phyloP scores from a whole-genome alignment of 2,888 invertebrate genomes.

The Tyria jacobaeae region DNA sequence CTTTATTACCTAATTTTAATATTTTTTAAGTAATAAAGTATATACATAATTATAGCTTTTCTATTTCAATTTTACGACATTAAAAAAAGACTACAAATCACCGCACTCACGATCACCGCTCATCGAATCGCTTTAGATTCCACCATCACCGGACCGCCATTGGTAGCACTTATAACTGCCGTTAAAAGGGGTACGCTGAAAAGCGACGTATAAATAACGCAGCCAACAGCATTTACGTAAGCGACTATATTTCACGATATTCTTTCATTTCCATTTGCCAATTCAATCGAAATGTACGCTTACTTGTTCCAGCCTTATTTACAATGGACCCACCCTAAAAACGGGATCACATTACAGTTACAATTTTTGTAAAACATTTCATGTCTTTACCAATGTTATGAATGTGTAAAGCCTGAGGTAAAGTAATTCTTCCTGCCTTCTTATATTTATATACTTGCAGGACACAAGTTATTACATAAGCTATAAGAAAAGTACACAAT shows the following conservation, averaged over 20 bases:
- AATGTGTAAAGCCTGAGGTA: no score
- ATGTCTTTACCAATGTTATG: background rate
- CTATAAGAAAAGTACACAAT: no score
- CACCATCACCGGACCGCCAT: constrained; percentile 41
- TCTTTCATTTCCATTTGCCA: constrained; percentile 65
- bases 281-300: constrained; percentile 43
- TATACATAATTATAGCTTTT: no score
- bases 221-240: constrained; percentile 73
- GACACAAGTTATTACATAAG: background rate
- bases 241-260: constrained; percentile 78
- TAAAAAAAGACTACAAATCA: constrained; percentile 23
- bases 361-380: constrained; percentile 1
- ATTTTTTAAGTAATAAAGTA: no score
- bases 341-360: background rate
- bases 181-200: constrained; percentile 81
- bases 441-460: no score
- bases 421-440: no score
- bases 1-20: no score
- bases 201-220: constrained; percentile 82
- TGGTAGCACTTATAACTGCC: constrained; percentile 81
- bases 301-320: constrained; percentile 22
- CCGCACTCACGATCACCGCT: constrained; percentile 33
- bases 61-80: no score
- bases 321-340: constrained; percentile 7
- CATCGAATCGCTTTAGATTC: constrained; percentile 34